Percentiles rank a stretch among this genome's conserved stretches.
These are phyloP conservation scores for Gorsachius magnificus DNA, from an alignment of 2,797 vertebrate genomes.

Conservation along the genomic window DNA sequence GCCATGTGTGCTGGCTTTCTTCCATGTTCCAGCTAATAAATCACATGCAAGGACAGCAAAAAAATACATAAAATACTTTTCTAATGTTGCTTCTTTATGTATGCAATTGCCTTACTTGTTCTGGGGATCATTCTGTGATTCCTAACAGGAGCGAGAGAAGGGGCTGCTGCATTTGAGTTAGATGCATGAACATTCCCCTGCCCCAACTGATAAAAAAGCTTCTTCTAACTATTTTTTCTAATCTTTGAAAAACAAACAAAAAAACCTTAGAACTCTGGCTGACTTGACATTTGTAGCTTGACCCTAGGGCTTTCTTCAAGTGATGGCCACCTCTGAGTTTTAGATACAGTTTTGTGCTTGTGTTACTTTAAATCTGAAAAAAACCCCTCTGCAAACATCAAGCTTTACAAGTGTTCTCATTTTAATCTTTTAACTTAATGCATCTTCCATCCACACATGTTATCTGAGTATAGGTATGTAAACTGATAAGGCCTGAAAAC, in stretches of 20 bases:
- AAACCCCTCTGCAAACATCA: not conserved
- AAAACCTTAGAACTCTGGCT: not conserved
- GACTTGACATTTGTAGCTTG: not conserved
- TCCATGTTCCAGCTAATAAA: slow-evolving; percentile 23
- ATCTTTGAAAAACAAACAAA: not conserved
- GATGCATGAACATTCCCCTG: not conserved
- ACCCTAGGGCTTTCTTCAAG: not conserved
- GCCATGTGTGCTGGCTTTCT: slow-evolving; percentile 6
- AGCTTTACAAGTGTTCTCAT: not conserved
- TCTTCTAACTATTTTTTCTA: not conserved
- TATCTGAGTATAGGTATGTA: slow-evolving; percentile 1
- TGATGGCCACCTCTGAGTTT: not conserved
- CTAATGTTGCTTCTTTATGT: not conserved
- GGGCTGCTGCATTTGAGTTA: not conserved
- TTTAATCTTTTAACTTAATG: not conserved
- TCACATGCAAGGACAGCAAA: slow-evolving; percentile 14
- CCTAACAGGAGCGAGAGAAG: not conserved
- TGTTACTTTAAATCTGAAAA: not conserved
- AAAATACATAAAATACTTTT: slow-evolving; percentile 24
- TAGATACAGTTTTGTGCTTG: not conserved
- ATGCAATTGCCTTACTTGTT: not conserved
- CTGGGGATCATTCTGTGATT: not conserved
- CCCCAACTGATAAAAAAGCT: not conserved
- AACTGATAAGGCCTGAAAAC: slow-evolving; percentile 24
- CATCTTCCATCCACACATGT: not conserved